Percentiles rank a stretch among this genome's conserved stretches.
Conservation (phyloP, 2,797 vertebrate species). For the Vultur gryphus region DNA sequence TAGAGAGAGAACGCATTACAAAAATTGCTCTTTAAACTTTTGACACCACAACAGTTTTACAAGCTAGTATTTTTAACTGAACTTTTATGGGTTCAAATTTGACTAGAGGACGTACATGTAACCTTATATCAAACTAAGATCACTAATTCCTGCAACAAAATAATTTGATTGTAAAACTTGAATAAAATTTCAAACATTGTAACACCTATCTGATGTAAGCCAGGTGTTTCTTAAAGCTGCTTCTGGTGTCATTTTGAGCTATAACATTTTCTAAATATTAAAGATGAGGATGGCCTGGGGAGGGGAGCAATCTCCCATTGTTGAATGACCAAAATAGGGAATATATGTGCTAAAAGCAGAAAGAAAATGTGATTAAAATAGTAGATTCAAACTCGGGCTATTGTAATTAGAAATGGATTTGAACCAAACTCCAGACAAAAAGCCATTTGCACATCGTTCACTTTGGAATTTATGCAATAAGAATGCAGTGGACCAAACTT, state of each 20-base stretch:
- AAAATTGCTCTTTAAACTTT: neutral
- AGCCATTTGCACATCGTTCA: neutral
- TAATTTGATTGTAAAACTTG: neutral
- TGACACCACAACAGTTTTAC: neutral
- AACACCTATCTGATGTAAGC: neutral
- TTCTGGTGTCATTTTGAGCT: neutral
- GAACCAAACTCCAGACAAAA: neutral
- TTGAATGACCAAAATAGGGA: neutral
- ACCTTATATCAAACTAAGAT: neutral
- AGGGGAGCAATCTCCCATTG: neutral
- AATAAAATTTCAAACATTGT: neutral
- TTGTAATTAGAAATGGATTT: neutral
- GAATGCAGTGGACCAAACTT: neutral
- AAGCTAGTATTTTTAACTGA: neutral
- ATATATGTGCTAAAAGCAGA: neutral
- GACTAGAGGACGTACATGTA: neutral
- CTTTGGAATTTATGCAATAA: neutral
- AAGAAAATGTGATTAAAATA: neutral
- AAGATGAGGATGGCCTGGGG: neutral
- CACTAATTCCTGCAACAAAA: neutral
- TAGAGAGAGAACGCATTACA: neutral
- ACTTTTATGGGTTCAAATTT: neutral
- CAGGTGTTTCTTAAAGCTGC: neutral
- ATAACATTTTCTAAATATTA: neutral
- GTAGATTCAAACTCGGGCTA: rapidly evolving